A percentile compares a stretch with the other conserved stretches of the same genome.
phyloP scores from a whole-genome alignment of 2,797 vertebrate species.

The Tenualosa thibaudeaui region DNA sequence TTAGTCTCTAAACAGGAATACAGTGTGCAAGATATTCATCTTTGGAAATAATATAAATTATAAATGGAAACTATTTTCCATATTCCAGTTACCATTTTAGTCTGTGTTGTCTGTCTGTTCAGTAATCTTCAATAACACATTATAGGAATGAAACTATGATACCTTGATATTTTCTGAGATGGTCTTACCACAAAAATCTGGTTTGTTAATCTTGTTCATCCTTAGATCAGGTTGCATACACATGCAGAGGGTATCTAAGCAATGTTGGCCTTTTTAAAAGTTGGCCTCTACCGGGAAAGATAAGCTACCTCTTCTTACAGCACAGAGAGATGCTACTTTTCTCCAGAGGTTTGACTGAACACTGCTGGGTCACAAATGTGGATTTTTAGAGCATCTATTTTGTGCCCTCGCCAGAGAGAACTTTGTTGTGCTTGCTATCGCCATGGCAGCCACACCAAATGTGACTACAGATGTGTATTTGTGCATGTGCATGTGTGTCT shows the following conservation, averaged over 20 bases:
- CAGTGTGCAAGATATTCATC: too few species aligned
- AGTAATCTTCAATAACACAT: constrained; percentile 54
- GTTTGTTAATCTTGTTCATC: constrained; percentile 37
- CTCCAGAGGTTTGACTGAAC: background rate
- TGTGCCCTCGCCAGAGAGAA: background rate
- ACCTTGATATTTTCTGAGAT: too few species aligned
- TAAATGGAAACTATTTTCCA: too few species aligned
- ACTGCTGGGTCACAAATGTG: background rate
- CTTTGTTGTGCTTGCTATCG: background rate
- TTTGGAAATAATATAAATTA: too few species aligned
- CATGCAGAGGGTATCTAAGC: background rate
- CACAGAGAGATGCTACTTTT: background rate
- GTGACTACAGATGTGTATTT: background rate
- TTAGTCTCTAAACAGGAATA: too few species aligned
- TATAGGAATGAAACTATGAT: too few species aligned
- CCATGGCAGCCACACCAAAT: background rate
- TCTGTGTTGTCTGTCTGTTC: constrained; percentile 28
- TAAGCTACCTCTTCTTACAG: background rate
- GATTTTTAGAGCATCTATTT: constrained; percentile 17
- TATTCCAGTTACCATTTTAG: background rate
- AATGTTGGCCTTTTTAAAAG: background rate
- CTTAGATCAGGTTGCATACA: background rate
- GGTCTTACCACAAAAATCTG: too few species aligned
- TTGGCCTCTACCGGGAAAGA: background rate
- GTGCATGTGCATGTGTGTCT: background rate